Evolutionary conservation across 64 coral and sea anemone species (phyloP).

Genomic region (Porites australiensis): DNA sequence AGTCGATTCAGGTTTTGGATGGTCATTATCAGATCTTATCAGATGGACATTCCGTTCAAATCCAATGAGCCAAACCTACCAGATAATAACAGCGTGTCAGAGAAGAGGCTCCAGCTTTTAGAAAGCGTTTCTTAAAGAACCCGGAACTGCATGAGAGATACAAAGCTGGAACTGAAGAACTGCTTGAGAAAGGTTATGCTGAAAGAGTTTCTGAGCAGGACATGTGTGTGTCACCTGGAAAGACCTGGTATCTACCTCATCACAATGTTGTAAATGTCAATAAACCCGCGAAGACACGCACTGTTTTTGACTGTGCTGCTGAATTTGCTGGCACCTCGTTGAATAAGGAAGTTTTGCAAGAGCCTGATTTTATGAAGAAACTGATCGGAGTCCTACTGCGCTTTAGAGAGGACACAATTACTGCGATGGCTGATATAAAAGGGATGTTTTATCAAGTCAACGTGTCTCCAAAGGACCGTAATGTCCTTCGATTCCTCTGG

Average conservation of each 20-base stretch:
- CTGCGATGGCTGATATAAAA: slow-evolving; percentile 20
- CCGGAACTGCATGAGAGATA: neutral
- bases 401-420: neutral
- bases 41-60: slow-evolving; percentile 73
- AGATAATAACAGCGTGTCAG: slow-evolving; percentile 58
- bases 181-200: slow-evolving; percentile 40
- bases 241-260: slow-evolving; percentile 20
- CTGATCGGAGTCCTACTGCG: neutral
- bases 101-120: slow-evolving; percentile 44
- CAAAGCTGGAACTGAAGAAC: slow-evolving; percentile 13
- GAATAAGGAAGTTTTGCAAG: slow-evolving; percentile 32
- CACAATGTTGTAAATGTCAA: slow-evolving; percentile 36
- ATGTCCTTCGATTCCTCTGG: slow-evolving; percentile 7
- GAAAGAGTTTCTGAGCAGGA: slow-evolving; percentile 26
- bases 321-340: slow-evolving; percentile 23
- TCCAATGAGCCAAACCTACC: slow-evolving; percentile 53
- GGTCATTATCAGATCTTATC: slow-evolving; percentile 73
- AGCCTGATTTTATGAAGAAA: slow-evolving; percentile 1
- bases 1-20: slow-evolving; percentile 54
- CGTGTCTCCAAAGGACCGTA: neutral
- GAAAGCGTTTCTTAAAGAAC: slow-evolving; percentile 10
- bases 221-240: no score
- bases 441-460: slow-evolving; percentile 8
- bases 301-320: slow-evolving; percentile 33
- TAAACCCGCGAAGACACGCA: slow-evolving; percentile 21